Conservation (phyloP, 2,797 vertebrate species). For the Tragopan temminckii region DNA sequence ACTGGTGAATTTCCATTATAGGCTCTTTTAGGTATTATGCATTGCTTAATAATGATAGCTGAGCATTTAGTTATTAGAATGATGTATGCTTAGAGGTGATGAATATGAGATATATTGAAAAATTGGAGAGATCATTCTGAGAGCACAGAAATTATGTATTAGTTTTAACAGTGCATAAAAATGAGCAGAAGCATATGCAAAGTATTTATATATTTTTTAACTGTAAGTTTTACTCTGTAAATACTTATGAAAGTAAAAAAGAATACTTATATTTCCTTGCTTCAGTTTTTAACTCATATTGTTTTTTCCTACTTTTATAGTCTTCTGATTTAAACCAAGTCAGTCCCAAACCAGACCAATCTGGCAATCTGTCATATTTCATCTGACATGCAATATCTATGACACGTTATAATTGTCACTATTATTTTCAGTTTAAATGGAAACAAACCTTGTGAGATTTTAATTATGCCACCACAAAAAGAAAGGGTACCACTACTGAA, state of each 20-base stretch:
- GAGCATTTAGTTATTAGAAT: neutral
- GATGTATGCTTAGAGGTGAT: neutral
- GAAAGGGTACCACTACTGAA: neutral
- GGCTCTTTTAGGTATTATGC: neutral
- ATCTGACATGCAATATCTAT: fast-evolving
- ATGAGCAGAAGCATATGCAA: neutral
- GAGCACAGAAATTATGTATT: constrained; percentile 4
- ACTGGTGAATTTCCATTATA: neutral
- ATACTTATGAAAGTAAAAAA: neutral
- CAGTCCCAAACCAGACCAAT: neutral
- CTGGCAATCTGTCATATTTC: neutral
- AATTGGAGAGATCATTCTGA: neutral
- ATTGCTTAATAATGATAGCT: neutral
- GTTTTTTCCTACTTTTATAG: neutral
- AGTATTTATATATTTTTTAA: neutral
- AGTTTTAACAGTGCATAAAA: neutral
- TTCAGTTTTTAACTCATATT: neutral
- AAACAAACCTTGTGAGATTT: neutral
- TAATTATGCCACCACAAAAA: neutral
- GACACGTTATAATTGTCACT: neutral
- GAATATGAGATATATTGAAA: neutral
- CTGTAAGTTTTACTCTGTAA: neutral
- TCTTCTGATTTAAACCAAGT: neutral
- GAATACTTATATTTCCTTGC: neutral
- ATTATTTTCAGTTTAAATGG: neutral